Base-by-base conservation (phyloP, 2,113 vertebrate genomes). In the Heterotis niloticus region DNA sequence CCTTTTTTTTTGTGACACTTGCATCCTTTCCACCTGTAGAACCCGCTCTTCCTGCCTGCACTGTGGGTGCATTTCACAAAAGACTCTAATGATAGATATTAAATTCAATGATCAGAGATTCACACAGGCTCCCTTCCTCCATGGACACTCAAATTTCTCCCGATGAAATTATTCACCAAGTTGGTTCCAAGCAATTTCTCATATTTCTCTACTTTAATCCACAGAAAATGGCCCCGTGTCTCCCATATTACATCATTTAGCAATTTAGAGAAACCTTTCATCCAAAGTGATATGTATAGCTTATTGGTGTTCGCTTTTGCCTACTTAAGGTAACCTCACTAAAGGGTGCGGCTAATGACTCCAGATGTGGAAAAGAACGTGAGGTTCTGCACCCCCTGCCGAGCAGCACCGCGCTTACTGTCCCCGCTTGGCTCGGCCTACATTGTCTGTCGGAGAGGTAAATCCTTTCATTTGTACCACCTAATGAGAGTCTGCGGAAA, bases 131-230 rank as follows among this genome's bases (percentile, higher is more conserved):
- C 5, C 24, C 54, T 59, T 57, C 54, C 71, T 17, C 54, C 26
- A 5, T 11, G 54, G 52, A 14, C 51, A 74, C 71, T 74, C 56
- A 20, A 74, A 23, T 57, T 74, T 74, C 71, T 74, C 71, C 71
- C 56, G 57, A 59, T 74, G 54, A 59, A 74, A 57, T 74, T 57
- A 74, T 74, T 56, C 14, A 17, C 54, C 28, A 23, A 59, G 24
- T 24, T 57, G 71, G n/a, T 23, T 59, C 54, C 26, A 73, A 73
- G 56, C 56, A 57, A 26, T 73, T 73, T 57, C 71, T 56, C 56
- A 73, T 13, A 24, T 56, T 73, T 73, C 52, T 28, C 52, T 13
- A 24, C 52, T 59, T 74, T 74, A 57, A 51, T 74, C 52, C 71
- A 23, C 18, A 56, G 23, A n/a, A 74, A 59, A 74, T 56, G 54